Base-by-base conservation (phyloP, 1,140 invertebrate species). In the Drosophila bifasciata region DNA sequence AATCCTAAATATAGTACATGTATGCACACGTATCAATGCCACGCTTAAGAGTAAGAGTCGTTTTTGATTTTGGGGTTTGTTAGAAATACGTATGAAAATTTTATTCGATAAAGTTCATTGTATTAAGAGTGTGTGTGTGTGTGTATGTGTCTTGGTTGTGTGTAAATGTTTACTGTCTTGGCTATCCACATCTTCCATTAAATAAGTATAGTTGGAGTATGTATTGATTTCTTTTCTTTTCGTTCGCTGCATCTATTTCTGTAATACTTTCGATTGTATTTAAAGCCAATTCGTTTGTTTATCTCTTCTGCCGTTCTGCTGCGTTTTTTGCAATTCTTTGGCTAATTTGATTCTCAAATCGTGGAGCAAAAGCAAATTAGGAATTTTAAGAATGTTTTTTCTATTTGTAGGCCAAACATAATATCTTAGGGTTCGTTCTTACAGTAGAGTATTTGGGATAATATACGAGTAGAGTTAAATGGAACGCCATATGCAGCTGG, bases 61-160 rank as follows among this genome's bases (percentile, higher is more conserved):
- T 7, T 36, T 49, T 40, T 45, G 9, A n/a, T 41, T 43, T 66
- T 51, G 76, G 64, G 61, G 57, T 86, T 89, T 85, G 62, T 89
- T 89, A 89, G 80, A 89, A 89, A 89, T 88, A 85, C 78, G 85
- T 89, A 89, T 89, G 86, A 81, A 89, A 89, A 69, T 88, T 89
- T 89, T 89, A 89, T 89, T 89, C 77, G 81, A 85, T 85, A 85
- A 85, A 86, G 73, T 85, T 85, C 81, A 85, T 85, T 85, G 81
- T 85, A 85, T 85, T 81, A 77, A 53, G 55, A 77, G 75, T 61
- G 57, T 73, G 58, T 56, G 46, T 69, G 55, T 71, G 23, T 13
- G 11, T 11, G 32, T n/a, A n/a, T 36, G 11, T 36, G 32, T 36
- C 9, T 59, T 70, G 36, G n/a, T n/a, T 64, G 39, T 68, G 75